These are phyloP conservation scores for Potamilus streckersoni DNA, from an alignment of 1,140 invertebrate genomes.

Conservation along the genomic window DNA sequence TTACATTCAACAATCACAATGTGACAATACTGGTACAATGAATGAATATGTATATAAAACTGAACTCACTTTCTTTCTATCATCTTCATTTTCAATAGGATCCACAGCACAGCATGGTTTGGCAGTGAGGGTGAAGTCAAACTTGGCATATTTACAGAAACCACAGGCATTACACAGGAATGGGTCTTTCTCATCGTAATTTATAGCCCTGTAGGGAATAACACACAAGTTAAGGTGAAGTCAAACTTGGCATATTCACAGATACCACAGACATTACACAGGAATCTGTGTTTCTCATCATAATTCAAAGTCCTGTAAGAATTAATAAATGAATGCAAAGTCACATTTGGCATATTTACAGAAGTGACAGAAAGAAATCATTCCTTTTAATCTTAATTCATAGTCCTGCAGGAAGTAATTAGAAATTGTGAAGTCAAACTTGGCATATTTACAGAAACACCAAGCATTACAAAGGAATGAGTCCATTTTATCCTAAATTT, in stretches of 20 bases:
- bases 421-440: conserved; percentile 93
- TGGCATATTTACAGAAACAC: conserved; percentile 99
- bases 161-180: conserved; percentile 98
- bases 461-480: conserved; percentile 98
- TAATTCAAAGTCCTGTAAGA: too few species aligned
- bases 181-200: conserved; percentile 99
- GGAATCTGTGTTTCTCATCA: too few species aligned
- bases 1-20: too few species aligned
- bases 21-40: too few species aligned
- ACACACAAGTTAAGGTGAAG: conserved; percentile 70
- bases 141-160: conserved; percentile 99
- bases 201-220: conserved; percentile 82
- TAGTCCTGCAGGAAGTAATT: too few species aligned
- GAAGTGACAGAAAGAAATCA: too few species aligned
- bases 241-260: too few species aligned
- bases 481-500: conserved; percentile 94
- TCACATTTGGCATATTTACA: too few species aligned
- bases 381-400: too few species aligned
- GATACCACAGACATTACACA: too few species aligned
- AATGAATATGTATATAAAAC: background rate
- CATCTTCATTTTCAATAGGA: conserved; percentile 96
- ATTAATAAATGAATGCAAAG: too few species aligned
- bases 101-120: conserved; percentile 95
- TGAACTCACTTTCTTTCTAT: conserved; percentile 84
- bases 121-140: conserved; percentile 91